Evolutionary conservation across 2,888 invertebrate species (phyloP), one percentile per base, ranked within the genome.

Genomic region (Campoplex nolae): DNA sequence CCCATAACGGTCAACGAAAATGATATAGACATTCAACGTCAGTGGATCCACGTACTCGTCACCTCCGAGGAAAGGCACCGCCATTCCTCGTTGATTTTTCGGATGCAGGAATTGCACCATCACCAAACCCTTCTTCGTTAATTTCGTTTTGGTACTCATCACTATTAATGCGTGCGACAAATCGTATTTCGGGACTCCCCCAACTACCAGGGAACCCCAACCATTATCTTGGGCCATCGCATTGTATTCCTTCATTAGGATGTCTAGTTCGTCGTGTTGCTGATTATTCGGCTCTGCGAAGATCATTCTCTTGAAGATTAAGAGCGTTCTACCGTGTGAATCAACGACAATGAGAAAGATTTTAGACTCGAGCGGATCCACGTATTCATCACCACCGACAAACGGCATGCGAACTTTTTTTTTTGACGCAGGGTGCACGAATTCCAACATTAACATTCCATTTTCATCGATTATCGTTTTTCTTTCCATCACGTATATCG

Each of bases 31-130:
- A 38, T 35, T 42, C 1, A 2, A 62, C 2, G 81, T 85, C 0
- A n/a, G 6, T 0, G 65, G 76, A 4, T 82, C 51, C 1, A 74
- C 68, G 23, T 78, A 82, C 16, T 84, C 84, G 16, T 87, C 81
- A 13, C 84, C 82, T n/a, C 54, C 58, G 1, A 16, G 6, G 6
- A 28, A 42, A 0, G 78, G 74, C 9, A 87, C 74, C 38, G 11
- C 28, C 11, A 87, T 77, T 28, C 35, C 65, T n/a, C 32, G 42
- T 13, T 70, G 23, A 4, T 54, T 62, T 0, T 74, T 9, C 2
- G 84, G 86, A 70, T 87, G 81, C 8, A 11, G 8, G 28, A 87
- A 87, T 45, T 84, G 48, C 32, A 87, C 13, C 7, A 84, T 45
- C 7, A 48, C 0, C 11, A 70, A 35, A 16, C 81, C 84, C 7